A percentile compares a stretch with the other conserved stretches of the same genome.
Conservation (phyloP, 2,888 invertebrate genomes). For the Microctonus aethiopoides region DNA sequence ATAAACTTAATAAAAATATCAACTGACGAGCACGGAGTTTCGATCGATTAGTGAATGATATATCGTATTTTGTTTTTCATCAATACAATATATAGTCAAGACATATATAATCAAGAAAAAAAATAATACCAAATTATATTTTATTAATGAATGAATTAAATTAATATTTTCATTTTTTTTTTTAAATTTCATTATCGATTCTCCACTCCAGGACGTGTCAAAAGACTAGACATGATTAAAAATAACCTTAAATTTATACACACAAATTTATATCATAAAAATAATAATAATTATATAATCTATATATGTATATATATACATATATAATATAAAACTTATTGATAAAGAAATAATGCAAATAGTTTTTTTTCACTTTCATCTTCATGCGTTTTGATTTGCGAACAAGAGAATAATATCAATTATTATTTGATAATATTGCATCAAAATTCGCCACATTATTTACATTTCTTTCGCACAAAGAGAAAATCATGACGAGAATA, state of each 20-base stretch:
- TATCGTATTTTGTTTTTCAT: slow-evolving; percentile 20
- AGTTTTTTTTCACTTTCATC: slow-evolving; percentile 29
- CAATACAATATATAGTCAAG: neutral
- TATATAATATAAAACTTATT: slow-evolving; percentile 23
- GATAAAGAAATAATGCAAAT: slow-evolving; percentile 8
- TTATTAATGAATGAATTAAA: slow-evolving; percentile 38
- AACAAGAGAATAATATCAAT: slow-evolving; percentile 25
- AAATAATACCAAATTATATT: slow-evolving; percentile 22
- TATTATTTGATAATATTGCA: neutral
- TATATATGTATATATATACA: too few species aligned
- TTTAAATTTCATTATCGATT: slow-evolving; percentile 49
- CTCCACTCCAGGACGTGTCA: slow-evolving; percentile 57
- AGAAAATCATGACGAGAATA: neutral
- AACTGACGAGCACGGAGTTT: slow-evolving; percentile 56
- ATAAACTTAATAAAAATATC: slow-evolving; percentile 54
- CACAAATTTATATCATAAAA: slow-evolving; percentile 33
- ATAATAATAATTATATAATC: slow-evolving; percentile 15
- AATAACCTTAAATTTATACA: slow-evolving; percentile 48
- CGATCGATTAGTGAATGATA: slow-evolving; percentile 42
- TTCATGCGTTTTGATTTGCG: slow-evolving; percentile 40
- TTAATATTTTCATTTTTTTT: slow-evolving; percentile 38
- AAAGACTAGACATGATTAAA: slow-evolving; percentile 65
- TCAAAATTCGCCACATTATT: slow-evolving; percentile 29
- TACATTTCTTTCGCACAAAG: slow-evolving; percentile 36
- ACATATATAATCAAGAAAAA: slow-evolving; percentile 24